A percentile compares a stretch with the other conserved stretches of the same genome.
Conservation (phyloP, 1,140 invertebrate genomes). For the Ostrea denselamellosa region DNA sequence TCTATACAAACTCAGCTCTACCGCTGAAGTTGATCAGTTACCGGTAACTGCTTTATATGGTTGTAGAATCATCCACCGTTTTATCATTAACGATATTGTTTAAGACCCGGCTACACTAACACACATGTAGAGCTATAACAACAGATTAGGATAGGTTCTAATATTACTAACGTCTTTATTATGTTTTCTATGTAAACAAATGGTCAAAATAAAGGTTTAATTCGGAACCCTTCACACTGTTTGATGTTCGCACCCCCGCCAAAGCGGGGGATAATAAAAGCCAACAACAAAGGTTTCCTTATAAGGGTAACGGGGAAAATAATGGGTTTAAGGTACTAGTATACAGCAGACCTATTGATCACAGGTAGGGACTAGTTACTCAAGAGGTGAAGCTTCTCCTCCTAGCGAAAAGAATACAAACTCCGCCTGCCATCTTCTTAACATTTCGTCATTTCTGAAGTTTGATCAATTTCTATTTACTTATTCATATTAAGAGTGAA, state of each 20-base stretch:
- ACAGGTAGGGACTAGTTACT: background rate
- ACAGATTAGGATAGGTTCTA: background rate
- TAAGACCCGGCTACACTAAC: no score
- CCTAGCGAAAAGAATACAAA: background rate
- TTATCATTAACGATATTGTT: no score
- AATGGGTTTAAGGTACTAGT: background rate
- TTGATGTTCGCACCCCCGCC: slow-evolving; percentile 16
- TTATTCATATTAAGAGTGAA: no score
- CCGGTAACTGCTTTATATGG: no score
- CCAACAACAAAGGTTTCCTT: background rate
- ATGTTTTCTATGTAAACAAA: slow-evolving; percentile 7
- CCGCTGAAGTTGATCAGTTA: no score
- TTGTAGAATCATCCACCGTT: no score
- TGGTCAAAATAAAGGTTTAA: background rate
- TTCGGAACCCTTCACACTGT: background rate
- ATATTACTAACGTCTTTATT: slow-evolving; percentile 4
- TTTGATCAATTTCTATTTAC: no score
- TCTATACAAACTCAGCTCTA: no score
- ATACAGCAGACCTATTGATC: background rate
- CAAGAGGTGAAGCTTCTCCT: background rate
- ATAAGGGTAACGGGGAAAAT: background rate
- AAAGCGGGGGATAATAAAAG: background rate
- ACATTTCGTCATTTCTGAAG: no score
- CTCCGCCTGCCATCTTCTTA: no score
- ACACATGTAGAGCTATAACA: background rate